phyloP scores from a whole-genome alignment of 2,888 invertebrate species.

The Cataglyphis rosenhaueri region DNA sequence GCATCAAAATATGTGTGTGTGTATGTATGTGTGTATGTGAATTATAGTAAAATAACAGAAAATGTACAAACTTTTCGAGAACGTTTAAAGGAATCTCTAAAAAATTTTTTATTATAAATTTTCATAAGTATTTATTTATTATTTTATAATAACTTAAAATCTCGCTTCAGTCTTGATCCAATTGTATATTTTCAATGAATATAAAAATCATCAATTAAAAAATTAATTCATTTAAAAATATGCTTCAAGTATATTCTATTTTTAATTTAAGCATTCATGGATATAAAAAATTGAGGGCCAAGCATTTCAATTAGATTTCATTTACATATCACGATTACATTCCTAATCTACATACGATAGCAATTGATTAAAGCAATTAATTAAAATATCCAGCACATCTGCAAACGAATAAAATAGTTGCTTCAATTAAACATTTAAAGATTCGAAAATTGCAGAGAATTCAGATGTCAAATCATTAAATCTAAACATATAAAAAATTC shows the following conservation, averaged over 20 bases:
- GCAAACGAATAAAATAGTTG: slow-evolving; percentile 2
- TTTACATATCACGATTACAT: slow-evolving; percentile 22
- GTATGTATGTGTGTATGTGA: background rate
- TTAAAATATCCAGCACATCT: slow-evolving; percentile 6
- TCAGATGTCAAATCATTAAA: background rate
- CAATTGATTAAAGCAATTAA: slow-evolving; percentile 31
- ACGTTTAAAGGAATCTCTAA: background rate
- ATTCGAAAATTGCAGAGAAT: background rate
- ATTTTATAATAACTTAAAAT: background rate
- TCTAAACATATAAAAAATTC: background rate
- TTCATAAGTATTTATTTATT: background rate
- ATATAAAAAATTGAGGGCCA: background rate
- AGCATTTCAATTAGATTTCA: slow-evolving; percentile 8
- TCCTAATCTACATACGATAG: slow-evolving; percentile 7
- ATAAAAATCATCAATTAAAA: background rate
- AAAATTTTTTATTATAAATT: background rate
- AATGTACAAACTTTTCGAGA: background rate
- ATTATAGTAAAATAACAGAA: background rate
- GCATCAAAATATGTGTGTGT: background rate
- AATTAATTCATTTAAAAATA: background rate
- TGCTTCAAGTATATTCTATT: background rate
- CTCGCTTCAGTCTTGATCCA: background rate
- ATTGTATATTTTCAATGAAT: background rate
- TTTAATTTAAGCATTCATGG: background rate
- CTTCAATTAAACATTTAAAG: background rate